phyloP scores from a whole-genome alignment of 2,888 invertebrate genomes.

The Nysson spinosus region DNA sequence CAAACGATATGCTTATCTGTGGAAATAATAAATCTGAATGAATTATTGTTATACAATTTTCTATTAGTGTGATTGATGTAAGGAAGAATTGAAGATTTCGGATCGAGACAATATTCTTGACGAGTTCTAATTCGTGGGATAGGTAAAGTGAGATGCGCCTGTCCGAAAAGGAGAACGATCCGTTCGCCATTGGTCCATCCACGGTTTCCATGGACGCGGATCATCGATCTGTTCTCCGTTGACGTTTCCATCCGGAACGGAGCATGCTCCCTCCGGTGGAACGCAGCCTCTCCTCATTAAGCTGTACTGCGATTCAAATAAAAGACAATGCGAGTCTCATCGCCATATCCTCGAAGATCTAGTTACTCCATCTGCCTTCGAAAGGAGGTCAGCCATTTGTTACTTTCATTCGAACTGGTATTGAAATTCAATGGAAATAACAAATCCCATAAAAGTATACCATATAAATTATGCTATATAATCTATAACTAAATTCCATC shows the following conservation, averaged over 20 bases:
- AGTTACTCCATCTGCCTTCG: background rate
- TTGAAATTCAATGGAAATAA: no score
- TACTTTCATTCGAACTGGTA: no score
- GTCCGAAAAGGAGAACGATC: slow-evolving; percentile 47
- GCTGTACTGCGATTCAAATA: slow-evolving; percentile 8
- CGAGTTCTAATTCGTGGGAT: background rate
- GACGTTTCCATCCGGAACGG: slow-evolving; percentile 61
- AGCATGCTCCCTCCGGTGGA: slow-evolving; percentile 63
- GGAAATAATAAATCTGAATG: no score
- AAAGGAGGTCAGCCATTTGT: no score
- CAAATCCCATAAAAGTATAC: no score
- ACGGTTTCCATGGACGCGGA: slow-evolving; percentile 75
- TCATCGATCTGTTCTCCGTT: slow-evolving; percentile 72
- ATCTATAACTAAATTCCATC: no score
- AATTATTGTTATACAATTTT: no score
- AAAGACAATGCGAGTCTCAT: no score
- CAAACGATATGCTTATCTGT: no score
- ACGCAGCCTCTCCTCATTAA: slow-evolving; percentile 19
- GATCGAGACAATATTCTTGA: slow-evolving; percentile 8
- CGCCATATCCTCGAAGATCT: background rate
- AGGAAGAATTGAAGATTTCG: background rate
- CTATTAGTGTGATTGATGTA: no score
- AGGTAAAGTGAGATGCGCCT: slow-evolving; percentile 52
- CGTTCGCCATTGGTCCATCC: slow-evolving; percentile 64
- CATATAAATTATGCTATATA: no score